These are phyloP conservation scores for Aleadryas rufinucha DNA, from an alignment of 2,113 vertebrate species.

Conservation along the genomic window DNA sequence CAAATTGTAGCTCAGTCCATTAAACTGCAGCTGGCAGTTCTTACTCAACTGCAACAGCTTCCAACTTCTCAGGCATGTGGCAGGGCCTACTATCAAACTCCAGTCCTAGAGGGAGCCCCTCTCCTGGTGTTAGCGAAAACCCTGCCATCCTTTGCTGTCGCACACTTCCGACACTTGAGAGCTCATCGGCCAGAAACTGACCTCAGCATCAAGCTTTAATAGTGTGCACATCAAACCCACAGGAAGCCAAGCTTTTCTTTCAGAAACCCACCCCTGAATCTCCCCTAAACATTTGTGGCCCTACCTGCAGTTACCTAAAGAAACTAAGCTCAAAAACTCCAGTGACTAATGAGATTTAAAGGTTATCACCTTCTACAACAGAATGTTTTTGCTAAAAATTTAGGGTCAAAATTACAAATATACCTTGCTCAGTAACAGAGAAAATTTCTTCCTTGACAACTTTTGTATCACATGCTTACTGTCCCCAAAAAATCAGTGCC, in stretches of 20 bases:
- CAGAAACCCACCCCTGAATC: not conserved
- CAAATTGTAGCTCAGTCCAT: not conserved
- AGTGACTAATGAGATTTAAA: not conserved
- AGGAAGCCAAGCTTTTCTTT: not conserved
- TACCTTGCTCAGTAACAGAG: not conserved
- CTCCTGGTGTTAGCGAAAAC: constrained; percentile 82
- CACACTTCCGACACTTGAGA: constrained; percentile 93
- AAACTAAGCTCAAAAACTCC: not conserved
- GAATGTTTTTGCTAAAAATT: not conserved
- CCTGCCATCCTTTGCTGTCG: constrained; percentile 76
- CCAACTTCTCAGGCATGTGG: constrained; percentile 68
- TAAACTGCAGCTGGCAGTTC: accelerated
- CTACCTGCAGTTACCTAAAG: not conserved
- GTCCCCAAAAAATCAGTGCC: not conserved
- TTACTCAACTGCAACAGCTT: not conserved
- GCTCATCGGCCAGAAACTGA: constrained; percentile 68
- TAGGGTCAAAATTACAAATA: not conserved
- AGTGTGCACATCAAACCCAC: constrained; percentile 68
- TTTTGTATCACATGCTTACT: accelerated
- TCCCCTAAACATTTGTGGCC: not conserved
- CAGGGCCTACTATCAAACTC: constrained; percentile 84
- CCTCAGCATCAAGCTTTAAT: constrained; percentile 86
- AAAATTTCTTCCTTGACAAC: not conserved
- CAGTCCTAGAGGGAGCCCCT: constrained; percentile 77
- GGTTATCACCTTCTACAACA: not conserved